These are phyloP conservation scores for Cryptotis parvus DNA, from an alignment of 2,113 vertebrate genomes.

Conservation along the genomic window DNA sequence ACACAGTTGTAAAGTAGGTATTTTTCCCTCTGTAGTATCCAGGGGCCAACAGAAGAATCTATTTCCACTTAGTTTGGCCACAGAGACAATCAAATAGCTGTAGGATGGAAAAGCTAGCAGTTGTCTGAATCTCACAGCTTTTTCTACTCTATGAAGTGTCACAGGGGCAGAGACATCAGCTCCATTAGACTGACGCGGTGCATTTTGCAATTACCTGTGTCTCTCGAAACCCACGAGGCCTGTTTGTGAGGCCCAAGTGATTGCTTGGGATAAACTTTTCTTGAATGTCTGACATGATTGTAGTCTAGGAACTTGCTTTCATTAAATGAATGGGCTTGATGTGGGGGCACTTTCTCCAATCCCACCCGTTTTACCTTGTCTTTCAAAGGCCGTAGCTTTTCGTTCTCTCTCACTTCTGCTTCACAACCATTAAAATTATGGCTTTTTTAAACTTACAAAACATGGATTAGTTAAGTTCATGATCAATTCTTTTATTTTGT, in stretches of 20 bases:
- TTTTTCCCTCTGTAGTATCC: not conserved
- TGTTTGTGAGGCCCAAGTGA: not conserved
- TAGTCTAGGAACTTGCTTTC: not conserved
- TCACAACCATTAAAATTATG: no score
- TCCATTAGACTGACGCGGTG: not conserved
- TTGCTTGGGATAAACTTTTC: not conserved
- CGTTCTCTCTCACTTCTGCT: not conserved
- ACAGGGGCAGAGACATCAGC: not conserved
- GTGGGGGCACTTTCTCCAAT: not conserved
- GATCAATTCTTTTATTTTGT: no score
- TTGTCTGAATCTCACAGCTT: slow-evolving; percentile 12
- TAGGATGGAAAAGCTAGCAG: not conserved
- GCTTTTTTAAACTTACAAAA: no score
- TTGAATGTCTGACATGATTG: not conserved
- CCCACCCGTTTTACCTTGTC: not conserved
- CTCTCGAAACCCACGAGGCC: not conserved
- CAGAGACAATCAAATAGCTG: slow-evolving; percentile 12
- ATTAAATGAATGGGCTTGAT: not conserved
- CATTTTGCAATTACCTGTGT: not conserved
- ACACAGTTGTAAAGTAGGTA: not conserved
- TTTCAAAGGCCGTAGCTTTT: not conserved
- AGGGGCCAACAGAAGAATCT: not conserved
- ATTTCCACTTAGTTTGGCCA: slow-evolving; percentile 4
- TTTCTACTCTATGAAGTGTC: slow-evolving; percentile 28
- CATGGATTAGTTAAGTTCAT: no score